Conservation (phyloP, 92 coral and sea anemone genomes). For the Actinostola sp. region DNA sequence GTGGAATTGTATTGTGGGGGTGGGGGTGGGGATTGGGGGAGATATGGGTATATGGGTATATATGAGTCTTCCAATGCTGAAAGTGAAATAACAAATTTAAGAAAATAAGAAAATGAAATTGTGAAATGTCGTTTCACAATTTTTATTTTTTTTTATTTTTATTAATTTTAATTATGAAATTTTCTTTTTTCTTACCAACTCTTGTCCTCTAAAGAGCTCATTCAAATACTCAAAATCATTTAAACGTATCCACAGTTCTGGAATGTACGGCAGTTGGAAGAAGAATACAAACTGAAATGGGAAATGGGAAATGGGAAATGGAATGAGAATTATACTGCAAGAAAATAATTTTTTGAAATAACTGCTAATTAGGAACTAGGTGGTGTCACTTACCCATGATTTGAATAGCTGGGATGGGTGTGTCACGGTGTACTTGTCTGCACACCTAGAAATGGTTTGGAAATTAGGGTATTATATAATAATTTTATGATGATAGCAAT, state of each 20-base stretch:
- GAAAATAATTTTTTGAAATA: not conserved
- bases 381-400: conserved; percentile 25
- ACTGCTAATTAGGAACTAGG: not conserved
- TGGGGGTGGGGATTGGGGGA: too few species aligned
- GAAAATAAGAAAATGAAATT: not conserved
- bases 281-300: conserved; percentile 75
- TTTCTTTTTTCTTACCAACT: conserved; percentile 15
- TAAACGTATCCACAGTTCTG: conserved; percentile 59
- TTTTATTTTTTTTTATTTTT: too few species aligned
- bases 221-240: conserved; percentile 57
- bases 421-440: conserved; percentile 32
- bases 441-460: conserved; percentile 20
- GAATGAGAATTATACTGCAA: not conserved
- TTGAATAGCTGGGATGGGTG: conserved; percentile 37
- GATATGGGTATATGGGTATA: too few species aligned
- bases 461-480: not conserved
- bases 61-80: too few species aligned
- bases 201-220: conserved; percentile 38
- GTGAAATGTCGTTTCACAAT: not conserved
- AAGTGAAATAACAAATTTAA: too few species aligned
- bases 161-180: too few species aligned
- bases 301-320: not conserved
- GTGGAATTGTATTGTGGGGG: too few species aligned
- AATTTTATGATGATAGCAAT: too few species aligned
- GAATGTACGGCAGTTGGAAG: conserved; percentile 90